Conservation (phyloP, 2,888 invertebrate species). For the Xylota segnis region DNA sequence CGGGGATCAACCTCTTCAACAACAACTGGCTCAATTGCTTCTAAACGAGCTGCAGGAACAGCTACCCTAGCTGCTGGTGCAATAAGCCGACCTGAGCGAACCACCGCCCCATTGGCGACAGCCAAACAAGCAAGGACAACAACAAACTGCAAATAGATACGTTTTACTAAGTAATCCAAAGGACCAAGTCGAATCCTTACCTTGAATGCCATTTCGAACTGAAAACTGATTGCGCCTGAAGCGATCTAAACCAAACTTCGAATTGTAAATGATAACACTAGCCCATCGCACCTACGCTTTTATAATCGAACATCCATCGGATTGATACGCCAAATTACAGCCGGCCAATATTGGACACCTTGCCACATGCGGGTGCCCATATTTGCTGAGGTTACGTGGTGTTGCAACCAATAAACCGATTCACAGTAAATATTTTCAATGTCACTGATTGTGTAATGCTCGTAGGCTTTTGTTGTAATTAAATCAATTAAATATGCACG, state of each 20-base stretch:
- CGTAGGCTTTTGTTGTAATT: slow-evolving; percentile 49
- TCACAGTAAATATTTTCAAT: slow-evolving; percentile 61
- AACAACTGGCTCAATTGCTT: slow-evolving; percentile 54
- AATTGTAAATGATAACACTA: slow-evolving; percentile 48
- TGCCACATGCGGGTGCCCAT: slow-evolving; percentile 54
- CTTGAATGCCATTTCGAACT: slow-evolving; percentile 62
- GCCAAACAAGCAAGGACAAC: slow-evolving; percentile 60
- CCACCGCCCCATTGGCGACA: slow-evolving; percentile 47
- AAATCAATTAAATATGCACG: slow-evolving; percentile 39
- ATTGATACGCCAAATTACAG: slow-evolving; percentile 27
- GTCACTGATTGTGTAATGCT: slow-evolving; percentile 58
- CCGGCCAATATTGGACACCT: slow-evolving; percentile 23
- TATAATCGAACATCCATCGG: slow-evolving; percentile 49
- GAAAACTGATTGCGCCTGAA: slow-evolving; percentile 31
- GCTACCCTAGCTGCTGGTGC: slow-evolving; percentile 36
- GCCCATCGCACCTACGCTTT: slow-evolving; percentile 47
- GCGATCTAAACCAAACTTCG: slow-evolving; percentile 42
- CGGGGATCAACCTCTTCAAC: slow-evolving; percentile 57
- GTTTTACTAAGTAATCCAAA: neutral
- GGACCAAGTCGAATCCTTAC: slow-evolving; percentile 7
- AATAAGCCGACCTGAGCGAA: slow-evolving; percentile 50
- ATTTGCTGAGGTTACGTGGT: slow-evolving; percentile 44
- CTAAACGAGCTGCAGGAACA: slow-evolving; percentile 48
- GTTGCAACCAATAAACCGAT: slow-evolving; percentile 46
- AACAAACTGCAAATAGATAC: slow-evolving; percentile 33